Evolutionary conservation across 2,797 vertebrate genomes (phyloP).

Genomic region (Trematomus bernacchii): DNA sequence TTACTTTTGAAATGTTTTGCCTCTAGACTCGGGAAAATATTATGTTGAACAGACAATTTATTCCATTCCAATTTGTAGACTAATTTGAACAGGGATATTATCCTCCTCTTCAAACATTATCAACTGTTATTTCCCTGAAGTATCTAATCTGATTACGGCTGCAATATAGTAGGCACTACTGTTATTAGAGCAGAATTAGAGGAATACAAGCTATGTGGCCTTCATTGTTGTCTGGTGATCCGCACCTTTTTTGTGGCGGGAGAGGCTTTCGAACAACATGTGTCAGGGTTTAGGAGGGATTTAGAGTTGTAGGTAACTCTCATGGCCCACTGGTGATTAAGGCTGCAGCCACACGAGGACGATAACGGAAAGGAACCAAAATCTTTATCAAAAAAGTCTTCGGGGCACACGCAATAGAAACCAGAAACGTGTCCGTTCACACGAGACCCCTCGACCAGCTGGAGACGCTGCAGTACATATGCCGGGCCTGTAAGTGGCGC

Average conservation of each 20-base stretch:
- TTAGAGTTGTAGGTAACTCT: slow-evolving; percentile 15
- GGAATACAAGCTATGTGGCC: slow-evolving; percentile 66
- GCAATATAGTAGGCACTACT: slow-evolving; percentile 67
- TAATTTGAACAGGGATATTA: slow-evolving; percentile 82
- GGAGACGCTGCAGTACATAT: too few relatives aligned
- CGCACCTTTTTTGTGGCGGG: not conserved
- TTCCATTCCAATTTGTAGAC: slow-evolving; percentile 78
- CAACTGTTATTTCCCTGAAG: slow-evolving; percentile 81
- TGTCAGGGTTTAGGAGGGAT: slow-evolving; percentile 8
- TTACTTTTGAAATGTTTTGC: slow-evolving; percentile 74
- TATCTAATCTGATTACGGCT: slow-evolving; percentile 79
- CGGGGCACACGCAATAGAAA: too few relatives aligned
- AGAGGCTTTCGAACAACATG: slow-evolving; percentile 16
- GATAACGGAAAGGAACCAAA: too few relatives aligned
- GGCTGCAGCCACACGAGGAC: too few relatives aligned
- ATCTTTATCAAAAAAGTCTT: too few relatives aligned
- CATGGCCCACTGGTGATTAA: slow-evolving; percentile 24
- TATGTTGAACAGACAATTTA: slow-evolving; percentile 79
- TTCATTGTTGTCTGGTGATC: slow-evolving; percentile 37
- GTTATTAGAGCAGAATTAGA: slow-evolving; percentile 69
- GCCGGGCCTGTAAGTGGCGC: too few relatives aligned
- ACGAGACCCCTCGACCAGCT: too few relatives aligned
- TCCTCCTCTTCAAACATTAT: slow-evolving; percentile 81
- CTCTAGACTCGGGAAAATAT: slow-evolving; percentile 72
- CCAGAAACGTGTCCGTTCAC: too few relatives aligned